phyloP scores from a whole-genome alignment of 2,113 vertebrate genomes.

The Hemicordylus capensis region DNA sequence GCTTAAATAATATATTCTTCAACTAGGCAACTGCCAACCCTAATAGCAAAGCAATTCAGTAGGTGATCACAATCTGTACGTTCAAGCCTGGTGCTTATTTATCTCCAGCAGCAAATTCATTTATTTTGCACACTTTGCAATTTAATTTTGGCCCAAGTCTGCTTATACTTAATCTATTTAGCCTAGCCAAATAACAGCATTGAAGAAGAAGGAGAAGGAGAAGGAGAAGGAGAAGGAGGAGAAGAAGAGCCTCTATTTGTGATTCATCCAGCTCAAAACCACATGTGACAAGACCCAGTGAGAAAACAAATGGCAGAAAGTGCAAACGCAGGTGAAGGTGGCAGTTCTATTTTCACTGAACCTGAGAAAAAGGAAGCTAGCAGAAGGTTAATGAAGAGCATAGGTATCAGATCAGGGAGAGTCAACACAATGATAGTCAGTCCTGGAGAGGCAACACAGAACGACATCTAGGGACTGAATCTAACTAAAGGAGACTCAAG shows the following conservation, averaged over 20 bases:
- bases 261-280: background rate
- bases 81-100: background rate
- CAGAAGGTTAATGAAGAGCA: background rate
- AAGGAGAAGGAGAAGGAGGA: too few species aligned
- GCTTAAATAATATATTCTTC: background rate
- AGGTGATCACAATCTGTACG: background rate
- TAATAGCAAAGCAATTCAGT: background rate
- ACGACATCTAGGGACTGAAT: background rate
- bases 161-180: background rate
- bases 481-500: background rate
- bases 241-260: background rate
- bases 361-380: too few species aligned
- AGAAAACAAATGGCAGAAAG: background rate
- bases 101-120: background rate
- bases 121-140: background rate
- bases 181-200: background rate
- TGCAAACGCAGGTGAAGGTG: background rate
- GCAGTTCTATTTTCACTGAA: background rate
- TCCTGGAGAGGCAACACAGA: background rate
- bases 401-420: background rate
- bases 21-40: background rate
- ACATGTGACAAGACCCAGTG: fast-evolving
- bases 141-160: background rate
- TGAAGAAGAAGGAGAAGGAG: background rate
- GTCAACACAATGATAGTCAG: fast-evolving